Percentiles rank a stretch among this genome's conserved stretches.
These are phyloP conservation scores for Latrodectus geometricus DNA, from an alignment of 1,140 invertebrate genomes.

Conservation along the genomic window DNA sequence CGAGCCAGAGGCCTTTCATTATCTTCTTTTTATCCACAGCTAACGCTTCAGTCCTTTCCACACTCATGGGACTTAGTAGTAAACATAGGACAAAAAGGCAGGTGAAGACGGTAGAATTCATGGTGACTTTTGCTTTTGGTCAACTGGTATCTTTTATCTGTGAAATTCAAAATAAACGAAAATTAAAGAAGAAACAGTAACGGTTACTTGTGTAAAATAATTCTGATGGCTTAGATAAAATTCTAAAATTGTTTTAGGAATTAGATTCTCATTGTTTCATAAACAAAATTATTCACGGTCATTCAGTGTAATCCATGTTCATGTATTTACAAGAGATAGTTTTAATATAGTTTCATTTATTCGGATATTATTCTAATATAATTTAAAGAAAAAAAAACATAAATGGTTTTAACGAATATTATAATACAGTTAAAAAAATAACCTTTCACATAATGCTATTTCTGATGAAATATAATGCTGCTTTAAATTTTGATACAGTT, in stretches of 20 bases:
- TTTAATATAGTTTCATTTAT: too few species aligned
- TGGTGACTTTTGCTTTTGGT: conserved; percentile 3
- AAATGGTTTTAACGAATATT: background rate
- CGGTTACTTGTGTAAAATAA: background rate
- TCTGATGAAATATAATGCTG: too few species aligned
- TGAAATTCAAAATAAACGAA: background rate
- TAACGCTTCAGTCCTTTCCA: conserved; percentile 33
- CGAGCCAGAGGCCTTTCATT: conserved; percentile 53
- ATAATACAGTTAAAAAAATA: background rate
- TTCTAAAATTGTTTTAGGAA: background rate
- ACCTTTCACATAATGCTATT: background rate
- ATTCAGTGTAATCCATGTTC: background rate
- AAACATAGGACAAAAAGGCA: conserved; percentile 15
- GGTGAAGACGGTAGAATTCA: conserved; percentile 28
- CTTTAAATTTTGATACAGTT: too few species aligned
- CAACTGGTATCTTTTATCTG: background rate
- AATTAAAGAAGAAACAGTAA: background rate
- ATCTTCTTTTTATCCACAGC: conserved; percentile 58
- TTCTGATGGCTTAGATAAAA: background rate
- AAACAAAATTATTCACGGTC: background rate
- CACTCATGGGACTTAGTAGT: conserved; percentile 9
- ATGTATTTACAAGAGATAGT: too few species aligned
- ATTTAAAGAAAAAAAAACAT: too few species aligned
- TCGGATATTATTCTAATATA: too few species aligned
- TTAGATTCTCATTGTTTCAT: background rate